These are phyloP conservation scores for Drosophila mimica DNA, from an alignment of 2,888 invertebrate genomes.

Conservation along the genomic window DNA sequence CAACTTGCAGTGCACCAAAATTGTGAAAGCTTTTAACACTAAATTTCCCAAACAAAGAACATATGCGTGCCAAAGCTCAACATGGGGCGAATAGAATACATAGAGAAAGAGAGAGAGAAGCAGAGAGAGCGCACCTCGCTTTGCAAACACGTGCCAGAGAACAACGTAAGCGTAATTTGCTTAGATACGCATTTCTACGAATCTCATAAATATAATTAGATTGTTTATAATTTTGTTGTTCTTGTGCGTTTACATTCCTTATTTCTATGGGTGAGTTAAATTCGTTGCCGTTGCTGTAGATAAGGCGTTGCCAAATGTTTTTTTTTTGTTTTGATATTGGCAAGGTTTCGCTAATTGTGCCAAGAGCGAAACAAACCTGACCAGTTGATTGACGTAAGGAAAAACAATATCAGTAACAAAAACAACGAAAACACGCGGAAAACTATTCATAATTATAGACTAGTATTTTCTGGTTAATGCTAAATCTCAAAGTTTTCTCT, in stretches of 20 bases:
- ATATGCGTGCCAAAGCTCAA: constrained; percentile 43
- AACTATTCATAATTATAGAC: constrained; percentile 38
- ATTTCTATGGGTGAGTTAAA: neutral
- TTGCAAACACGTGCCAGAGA: constrained; percentile 37
- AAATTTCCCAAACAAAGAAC: constrained; percentile 78
- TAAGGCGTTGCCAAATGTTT: constrained; percentile 29
- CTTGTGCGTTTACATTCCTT: constrained; percentile 4
- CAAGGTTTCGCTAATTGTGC: constrained; percentile 72
- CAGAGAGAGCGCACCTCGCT: neutral
- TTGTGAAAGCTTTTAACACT: constrained; percentile 47
- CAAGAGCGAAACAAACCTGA: constrained; percentile 56
- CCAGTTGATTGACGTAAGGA: constrained; percentile 55
- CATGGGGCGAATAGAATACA: neutral
- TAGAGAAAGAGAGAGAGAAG: constrained; percentile 8
- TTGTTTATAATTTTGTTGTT: neutral
- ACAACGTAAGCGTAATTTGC: constrained; percentile 17
- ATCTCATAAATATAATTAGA: constrained; percentile 5
- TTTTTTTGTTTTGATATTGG: constrained; percentile 8
- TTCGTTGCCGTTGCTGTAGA: constrained; percentile 13
- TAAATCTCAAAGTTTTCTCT: constrained; percentile 8
- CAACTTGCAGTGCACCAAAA: neutral
- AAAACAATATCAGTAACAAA: constrained; percentile 33
- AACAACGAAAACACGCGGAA: constrained; percentile 42
- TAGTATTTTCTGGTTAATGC: neutral
- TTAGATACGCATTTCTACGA: constrained; percentile 11